Base-by-base conservation (phyloP, 2,113 vertebrate genomes). In the western clawed frog (Xenopus tropicalis) region DNA sequence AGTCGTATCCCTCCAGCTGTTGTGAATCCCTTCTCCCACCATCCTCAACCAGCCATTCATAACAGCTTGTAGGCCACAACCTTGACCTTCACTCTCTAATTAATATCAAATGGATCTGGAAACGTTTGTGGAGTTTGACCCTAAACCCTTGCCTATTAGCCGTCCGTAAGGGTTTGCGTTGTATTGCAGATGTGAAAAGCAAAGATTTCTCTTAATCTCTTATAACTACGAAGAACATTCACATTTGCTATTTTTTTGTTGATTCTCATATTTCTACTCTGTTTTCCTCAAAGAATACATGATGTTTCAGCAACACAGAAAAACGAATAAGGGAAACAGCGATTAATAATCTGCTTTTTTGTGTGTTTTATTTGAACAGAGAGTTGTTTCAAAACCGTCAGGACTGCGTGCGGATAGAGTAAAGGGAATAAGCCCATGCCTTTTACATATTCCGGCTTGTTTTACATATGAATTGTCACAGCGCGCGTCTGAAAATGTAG, bases 391-490 rank as follows among this genome's bases (percentile, higher is more conserved):
- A 23, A 29, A 72, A 56, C 57, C 23, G 29, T 24, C 61, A 57
- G 54, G 4, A 22, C 54, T 58, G 54, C 20, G 23, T 14, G 24
- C 17, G 66, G 48, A 56, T 68, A 54, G 19, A 67, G 5, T 8
- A 51, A 16, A 66, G 23, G 2, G 43, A 24, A 71, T 22, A 62
- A 63, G 23, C 57, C 56, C 24, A 43, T 59, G 20, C 54, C 6
- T 66, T 65, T 66, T 54, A 68, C 56, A 68, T 68, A 67, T 61
- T 74, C 43, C 46, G 54, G 48, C 23, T 61, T 62, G 66, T 69
- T 76, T 69, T 62, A 76, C 73, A 69, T 69, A 63, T 63, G 68
- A 76, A 76, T 76, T 69, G 66, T 76, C 66, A 62, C 42, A 25
- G 58, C 58, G 22, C 17, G 62, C 48, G 54, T 68, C 51, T 68